Evolutionary conservation across 2,888 invertebrate species (phyloP).

Genomic region (Phragmatobia fuliginosa): DNA sequence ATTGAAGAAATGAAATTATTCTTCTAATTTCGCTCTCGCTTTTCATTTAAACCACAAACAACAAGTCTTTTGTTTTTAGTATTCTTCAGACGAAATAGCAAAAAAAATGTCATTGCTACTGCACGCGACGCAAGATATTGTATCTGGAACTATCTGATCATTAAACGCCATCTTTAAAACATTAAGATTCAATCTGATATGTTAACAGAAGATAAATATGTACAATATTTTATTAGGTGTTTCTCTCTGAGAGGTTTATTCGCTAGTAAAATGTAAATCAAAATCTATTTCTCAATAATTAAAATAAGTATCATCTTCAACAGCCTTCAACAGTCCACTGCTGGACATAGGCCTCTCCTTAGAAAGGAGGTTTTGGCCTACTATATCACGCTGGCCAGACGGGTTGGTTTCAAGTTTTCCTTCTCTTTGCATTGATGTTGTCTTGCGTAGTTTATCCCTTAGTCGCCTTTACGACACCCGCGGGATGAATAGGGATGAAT

Average conservation of each 20-base stretch:
- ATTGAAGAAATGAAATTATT: too few species aligned
- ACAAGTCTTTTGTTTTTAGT: constrained; percentile 52
- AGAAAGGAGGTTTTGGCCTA: too few species aligned
- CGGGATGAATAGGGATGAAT: too few species aligned
- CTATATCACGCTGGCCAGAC: too few species aligned
- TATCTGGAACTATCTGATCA: constrained; percentile 36
- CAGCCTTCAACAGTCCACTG: too few species aligned
- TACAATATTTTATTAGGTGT: background rate
- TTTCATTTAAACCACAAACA: constrained; percentile 45
- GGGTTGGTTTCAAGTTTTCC: too few species aligned
- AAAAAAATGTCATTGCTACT: constrained; percentile 49
- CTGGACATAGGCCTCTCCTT: too few species aligned
- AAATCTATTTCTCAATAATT: background rate
- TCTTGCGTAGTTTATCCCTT: too few species aligned
- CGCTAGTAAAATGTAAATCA: background rate
- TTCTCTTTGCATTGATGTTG: too few species aligned
- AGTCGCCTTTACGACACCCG: too few species aligned
- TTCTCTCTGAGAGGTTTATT: background rate
- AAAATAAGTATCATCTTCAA: too few species aligned
- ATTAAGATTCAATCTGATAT: constrained; percentile 6
- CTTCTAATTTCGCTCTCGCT: constrained; percentile 7
- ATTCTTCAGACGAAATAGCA: constrained; percentile 56
- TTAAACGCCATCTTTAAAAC: background rate
- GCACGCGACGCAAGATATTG: constrained; percentile 57
- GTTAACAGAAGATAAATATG: background rate